Percentiles rank a stretch among this genome's conserved stretches.
phyloP scores from a whole-genome alignment of 2,113 vertebrate genomes.

The Mystacornis crossleyi region DNA sequence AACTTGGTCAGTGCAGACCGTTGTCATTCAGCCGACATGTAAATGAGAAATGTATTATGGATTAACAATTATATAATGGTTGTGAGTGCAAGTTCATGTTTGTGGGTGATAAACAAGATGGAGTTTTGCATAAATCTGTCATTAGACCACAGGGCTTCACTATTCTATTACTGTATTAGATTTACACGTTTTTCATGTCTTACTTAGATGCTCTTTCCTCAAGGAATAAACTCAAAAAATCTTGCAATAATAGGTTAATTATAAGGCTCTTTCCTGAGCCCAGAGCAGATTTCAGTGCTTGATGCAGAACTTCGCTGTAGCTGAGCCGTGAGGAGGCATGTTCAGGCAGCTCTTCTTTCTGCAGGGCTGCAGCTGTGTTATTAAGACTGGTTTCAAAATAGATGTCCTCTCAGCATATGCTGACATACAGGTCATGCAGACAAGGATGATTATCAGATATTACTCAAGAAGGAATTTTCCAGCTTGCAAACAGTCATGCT shows the following conservation, averaged over 20 bases:
- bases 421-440: background rate
- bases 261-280: background rate
- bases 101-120: background rate
- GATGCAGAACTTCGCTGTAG: background rate
- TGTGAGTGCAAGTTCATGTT: background rate
- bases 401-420: background rate
- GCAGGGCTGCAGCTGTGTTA: slow-evolving; percentile 4
- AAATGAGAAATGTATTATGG: background rate
- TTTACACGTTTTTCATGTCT: background rate
- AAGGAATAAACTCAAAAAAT: background rate
- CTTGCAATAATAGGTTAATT: slow-evolving; percentile 8
- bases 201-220: background rate
- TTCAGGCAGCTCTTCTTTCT: background rate
- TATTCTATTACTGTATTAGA: background rate
- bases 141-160: background rate
- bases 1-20: background rate
- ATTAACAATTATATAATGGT: background rate
- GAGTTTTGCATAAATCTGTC: background rate
- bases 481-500: background rate
- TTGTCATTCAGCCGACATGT: background rate
- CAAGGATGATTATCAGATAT: background rate
- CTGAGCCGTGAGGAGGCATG: background rate
- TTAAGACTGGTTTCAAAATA: background rate
- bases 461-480: background rate
- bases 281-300: background rate